A percentile compares a stretch with the other conserved stretches of the same genome.
Conservation (phyloP, 2,113 vertebrate species). For the Corythaeola cristata region DNA sequence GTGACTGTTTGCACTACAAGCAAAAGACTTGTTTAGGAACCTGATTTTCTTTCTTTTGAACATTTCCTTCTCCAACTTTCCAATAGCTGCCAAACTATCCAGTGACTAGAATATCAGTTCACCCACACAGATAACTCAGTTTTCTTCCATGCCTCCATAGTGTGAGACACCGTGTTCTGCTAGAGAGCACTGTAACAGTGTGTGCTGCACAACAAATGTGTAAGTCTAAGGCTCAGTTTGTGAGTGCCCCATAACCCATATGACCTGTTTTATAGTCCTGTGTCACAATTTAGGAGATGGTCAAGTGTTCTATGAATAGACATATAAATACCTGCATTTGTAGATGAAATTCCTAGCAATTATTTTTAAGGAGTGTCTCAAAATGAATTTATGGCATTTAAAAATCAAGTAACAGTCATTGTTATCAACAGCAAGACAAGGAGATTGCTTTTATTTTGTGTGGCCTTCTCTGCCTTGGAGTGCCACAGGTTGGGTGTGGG, state of each 20-base stretch:
- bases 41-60: neutral
- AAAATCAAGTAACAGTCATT: neutral
- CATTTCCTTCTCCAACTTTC: neutral
- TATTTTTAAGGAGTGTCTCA: neutral
- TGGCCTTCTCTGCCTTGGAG: neutral
- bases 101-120: neutral
- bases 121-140: neutral
- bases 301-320: neutral
- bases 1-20: neutral
- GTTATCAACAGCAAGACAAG: neutral
- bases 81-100: neutral
- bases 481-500: neutral
- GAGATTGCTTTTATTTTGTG: neutral
- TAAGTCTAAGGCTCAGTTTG: neutral
- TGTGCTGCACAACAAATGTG: neutral
- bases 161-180: neutral
- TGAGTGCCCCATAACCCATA: neutral
- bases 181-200: neutral
- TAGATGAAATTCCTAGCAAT: neutral
- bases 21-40: neutral
- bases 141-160: neutral
- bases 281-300: neutral
- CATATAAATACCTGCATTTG: neutral
- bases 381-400: neutral
- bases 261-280: neutral